Conservation (phyloP, 2,888 invertebrate species). For the Andrena chrysosceles region DNA sequence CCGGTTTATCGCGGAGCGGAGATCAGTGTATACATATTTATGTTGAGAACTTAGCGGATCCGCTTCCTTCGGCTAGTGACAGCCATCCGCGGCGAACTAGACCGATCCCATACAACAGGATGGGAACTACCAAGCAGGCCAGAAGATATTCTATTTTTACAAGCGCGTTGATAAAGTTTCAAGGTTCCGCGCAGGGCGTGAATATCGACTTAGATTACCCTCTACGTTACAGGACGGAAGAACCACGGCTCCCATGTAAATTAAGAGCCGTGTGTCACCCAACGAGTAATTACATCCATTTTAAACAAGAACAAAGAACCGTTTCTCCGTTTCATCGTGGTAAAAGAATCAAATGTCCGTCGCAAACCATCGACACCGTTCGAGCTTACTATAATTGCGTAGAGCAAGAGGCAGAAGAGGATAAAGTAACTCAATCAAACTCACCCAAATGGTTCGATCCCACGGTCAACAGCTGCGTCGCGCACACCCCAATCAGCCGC, state of each 20-base stretch:
- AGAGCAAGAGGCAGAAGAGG: not conserved
- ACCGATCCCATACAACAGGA: constrained; percentile 53
- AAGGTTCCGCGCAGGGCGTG: constrained; percentile 6
- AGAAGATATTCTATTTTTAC: constrained; percentile 46
- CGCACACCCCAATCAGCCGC: not conserved
- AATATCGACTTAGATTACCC: not conserved
- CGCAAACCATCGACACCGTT: not conserved
- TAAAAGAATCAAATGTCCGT: not conserved
- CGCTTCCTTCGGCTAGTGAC: constrained; percentile 65
- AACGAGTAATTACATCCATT: no score
- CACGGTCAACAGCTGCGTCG: constrained; percentile 29
- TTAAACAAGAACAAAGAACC: no score
- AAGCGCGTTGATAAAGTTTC: constrained; percentile 32
- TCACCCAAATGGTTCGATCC: constrained; percentile 34
- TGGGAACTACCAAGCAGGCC: constrained; percentile 50
- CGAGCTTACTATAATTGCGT: not conserved
- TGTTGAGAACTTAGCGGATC: constrained; percentile 66
- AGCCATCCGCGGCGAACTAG: constrained; percentile 50
- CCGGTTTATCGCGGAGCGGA: constrained; percentile 38
- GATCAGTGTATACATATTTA: constrained; percentile 47
- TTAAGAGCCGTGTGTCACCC: no score
- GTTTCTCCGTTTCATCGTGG: not conserved
- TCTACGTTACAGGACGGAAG: not conserved
- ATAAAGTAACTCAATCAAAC: not conserved
- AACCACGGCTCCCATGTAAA: not conserved